These are phyloP conservation scores for Tyrannus savana DNA, from an alignment of 2,113 vertebrate species.

Conservation along the genomic window DNA sequence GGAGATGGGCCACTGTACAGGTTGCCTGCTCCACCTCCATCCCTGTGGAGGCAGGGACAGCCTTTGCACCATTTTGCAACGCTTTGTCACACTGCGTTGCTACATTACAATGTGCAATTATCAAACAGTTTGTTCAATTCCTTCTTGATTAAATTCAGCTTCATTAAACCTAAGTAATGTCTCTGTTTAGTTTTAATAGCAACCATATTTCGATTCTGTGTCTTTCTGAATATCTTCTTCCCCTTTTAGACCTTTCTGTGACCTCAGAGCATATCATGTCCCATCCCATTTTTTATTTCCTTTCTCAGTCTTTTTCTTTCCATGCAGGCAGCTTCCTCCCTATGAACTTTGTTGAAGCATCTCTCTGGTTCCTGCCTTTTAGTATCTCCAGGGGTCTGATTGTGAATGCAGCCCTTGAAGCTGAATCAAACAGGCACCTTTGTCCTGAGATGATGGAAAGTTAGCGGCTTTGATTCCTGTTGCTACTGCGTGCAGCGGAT, in stretches of 20 bases:
- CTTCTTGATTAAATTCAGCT: constrained; percentile 53
- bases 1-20: background rate
- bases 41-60: background rate
- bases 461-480: constrained; percentile 62
- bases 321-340: constrained; percentile 31
- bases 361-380: constrained; percentile 46
- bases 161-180: constrained; percentile 33
- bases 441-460: constrained; percentile 50
- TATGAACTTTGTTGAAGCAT: constrained; percentile 57
- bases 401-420: constrained; percentile 66
- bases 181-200: constrained; percentile 33
- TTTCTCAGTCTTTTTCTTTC: constrained; percentile 21
- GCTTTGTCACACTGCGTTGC: background rate
- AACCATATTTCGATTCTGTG: background rate
- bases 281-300: background rate
- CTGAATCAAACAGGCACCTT: constrained; percentile 65
- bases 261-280: background rate
- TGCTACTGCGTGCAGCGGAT: background rate
- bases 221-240: constrained; percentile 5
- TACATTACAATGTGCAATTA: background rate
- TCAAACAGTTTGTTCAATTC: constrained; percentile 13
- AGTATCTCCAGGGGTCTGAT: constrained; percentile 60
- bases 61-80: background rate
- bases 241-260: constrained; percentile 28
- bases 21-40: background rate